Base-by-base conservation (phyloP, 2,888 invertebrate genomes). In the Chymomyza procnemis region DNA sequence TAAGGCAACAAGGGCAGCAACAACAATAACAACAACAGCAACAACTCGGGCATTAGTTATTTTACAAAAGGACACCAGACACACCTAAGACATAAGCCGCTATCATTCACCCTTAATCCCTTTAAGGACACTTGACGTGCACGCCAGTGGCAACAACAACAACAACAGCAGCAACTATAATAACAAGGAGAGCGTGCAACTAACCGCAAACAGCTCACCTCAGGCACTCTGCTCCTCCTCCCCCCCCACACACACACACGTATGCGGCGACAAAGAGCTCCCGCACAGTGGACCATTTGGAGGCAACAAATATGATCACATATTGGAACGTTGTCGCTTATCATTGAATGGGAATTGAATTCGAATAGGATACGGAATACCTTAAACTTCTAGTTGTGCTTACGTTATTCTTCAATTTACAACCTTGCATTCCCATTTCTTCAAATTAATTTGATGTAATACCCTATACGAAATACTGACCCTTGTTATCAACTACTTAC, bases 31-130 rank as follows among this genome's bases (percentile, higher is more conserved):
- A 46, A 26, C 71, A 41, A 71, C 62, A 70, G 52, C n/a, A 66
- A 62, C 16, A 41, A 5, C 54, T 30, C 58, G 0, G 67, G 54
- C 63, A 62, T 70, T 63, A 59, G 63, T 78, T 77, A 77, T 81
- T 72, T 73, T 71, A 73, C 73, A 79, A 80, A 85, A 80, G 78
- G 79, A 76, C 68, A 73, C 75, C 78, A 78, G 86, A 83, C 85
- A 84, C 83, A 83, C 86, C 84, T 79, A 78, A 80, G 80, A 80
- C 85, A 86, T 85, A 87, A 87, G 85, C 87, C 80, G 85, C 87
- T 83, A 87, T 87, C 87, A 87, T 80, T 87, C 82, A 83, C 83
- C 74, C 80, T 80, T 87, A 85, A 85, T 87, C 85, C 87, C 82
- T 87, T 85, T 83, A 87, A 87, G 85, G 85, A 84, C 79, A 81